Evolutionary conservation across 2,888 invertebrate genomes (phyloP), one percentile per base, ranked within the genome.

Genomic region (Eurytoma californica): DNA sequence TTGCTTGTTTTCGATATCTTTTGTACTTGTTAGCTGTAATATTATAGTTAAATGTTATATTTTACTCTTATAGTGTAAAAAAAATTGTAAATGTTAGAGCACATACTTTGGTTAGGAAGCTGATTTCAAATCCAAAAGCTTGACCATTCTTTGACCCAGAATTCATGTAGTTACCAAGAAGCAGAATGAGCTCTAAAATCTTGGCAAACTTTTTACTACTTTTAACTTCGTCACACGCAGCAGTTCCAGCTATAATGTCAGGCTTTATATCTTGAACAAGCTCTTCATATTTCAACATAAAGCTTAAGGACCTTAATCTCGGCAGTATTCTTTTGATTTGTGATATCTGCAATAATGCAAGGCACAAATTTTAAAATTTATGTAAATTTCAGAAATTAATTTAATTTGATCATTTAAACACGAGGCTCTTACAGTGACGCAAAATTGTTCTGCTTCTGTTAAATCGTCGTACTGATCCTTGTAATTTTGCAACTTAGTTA

Each of bases 141-240:
- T 96, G 96, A 0, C 96, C 98, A 88, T 98, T 98, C 86, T 95
- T 95, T 9, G 97, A 97, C 0, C 98, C 98, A 0, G 97, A 94
- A 90, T 99, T 99, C 96, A 99, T 97, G 87, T 97, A 98, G 91
- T 99, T 99, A 3, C 99, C 99, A 28, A 98, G 92, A 14, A 98
- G 90, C 0, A 99, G 92, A 80, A 99, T 93, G 0, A 99, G 91
- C 89, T 98, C 97, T 16, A 99, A 91, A 69, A 99, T 94, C 88
- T 94, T 95, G 0, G 96, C 95, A 90, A 99, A 98, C 87, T 97
- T 98, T 83, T 94, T 94, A 86, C 98, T 98, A 47, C 94, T 94
- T 84, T 95, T 96, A 2, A 98, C 94, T 91, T 98, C 97, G 86
- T 98, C 97, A 86, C 98, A 98, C 0, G 98, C 98, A 0, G 97